Base-by-base conservation (phyloP, 2,797 vertebrate species). In the Pitangus sulphuratus region DNA sequence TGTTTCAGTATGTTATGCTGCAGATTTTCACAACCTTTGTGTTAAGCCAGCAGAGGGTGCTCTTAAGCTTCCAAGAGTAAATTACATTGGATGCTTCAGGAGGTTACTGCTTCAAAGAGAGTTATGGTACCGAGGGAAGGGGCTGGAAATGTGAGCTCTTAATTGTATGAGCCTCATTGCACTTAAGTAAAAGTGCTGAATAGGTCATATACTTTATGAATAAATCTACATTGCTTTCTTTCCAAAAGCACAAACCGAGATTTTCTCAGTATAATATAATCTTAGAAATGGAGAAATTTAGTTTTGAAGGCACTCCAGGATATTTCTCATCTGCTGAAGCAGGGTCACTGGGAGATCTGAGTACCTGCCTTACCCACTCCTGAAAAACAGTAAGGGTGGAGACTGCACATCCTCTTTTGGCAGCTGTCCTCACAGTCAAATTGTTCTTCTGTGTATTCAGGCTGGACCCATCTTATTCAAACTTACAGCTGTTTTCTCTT, bases 1-100 rank as follows among this genome's bases (percentile, higher is more conserved):
- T 4, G 5, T 30, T 74, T 48, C 51, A n/a, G 31, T 4, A 15
- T 33, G 4, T 8, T n/a, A 33, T 24, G 61, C 50, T 60, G 75
- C 33, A 54, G 51, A 26, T 44, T 50, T 89, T 82, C 12, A n/a
- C 47, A 45, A 9, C 31, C 78, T 57, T 33, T 11, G 0, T 9
- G 48, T 81, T 56, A 18, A 85, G 9, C 94, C 97, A 90, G 79
- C 72, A 97, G 97, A 96, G 96, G 96, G 95, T 31, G 42, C 66
- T 94, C 84, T 94, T 93, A 17, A 61, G 15, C 95, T 90, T 70
- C 50, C 60, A 37, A 69, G 42, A 48, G 12, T 44, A 8, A 8
- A 5, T 31, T 33, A 21, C 0, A 0, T 2, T 68, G 44, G 9
- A 15, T 47, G 47, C 42, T 39, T 33, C 24, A 12, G 20, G 21